Percentiles rank a stretch among this genome's conserved stretches.
Conservation (phyloP, 2,888 invertebrate genomes). For the Agonopterix arenella region DNA sequence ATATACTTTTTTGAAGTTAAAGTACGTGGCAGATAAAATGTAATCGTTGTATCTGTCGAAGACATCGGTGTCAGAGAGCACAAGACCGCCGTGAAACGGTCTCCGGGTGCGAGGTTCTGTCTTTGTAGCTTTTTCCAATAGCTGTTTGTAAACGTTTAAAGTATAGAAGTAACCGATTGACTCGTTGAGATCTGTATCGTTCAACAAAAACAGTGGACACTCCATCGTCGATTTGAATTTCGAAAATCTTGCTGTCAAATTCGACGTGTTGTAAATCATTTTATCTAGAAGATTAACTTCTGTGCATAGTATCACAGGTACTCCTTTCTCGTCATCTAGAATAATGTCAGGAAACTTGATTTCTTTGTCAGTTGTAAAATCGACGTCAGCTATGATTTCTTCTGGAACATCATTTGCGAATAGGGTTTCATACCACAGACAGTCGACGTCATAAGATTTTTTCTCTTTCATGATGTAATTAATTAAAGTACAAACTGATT, state of each 20-base stretch:
- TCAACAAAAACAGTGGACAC: conserved; percentile 33
- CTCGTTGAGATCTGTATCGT: conserved; percentile 26
- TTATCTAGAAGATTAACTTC: conserved; percentile 28
- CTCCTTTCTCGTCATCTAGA: conserved; percentile 32
- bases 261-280: conserved; percentile 25
- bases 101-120: conserved; percentile 35
- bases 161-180: conserved; percentile 42
- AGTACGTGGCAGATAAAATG: conserved; percentile 37
- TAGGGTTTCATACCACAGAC: conserved; percentile 24
- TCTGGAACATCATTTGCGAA: conserved; percentile 19
- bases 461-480: conserved; percentile 34
- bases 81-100: conserved; percentile 34
- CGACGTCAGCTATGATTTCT: conserved; percentile 23
- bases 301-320: conserved; percentile 33
- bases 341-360: conserved; percentile 41
- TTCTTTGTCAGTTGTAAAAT: conserved; percentile 29
- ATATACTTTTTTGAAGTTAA: conserved; percentile 29
- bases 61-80: conserved; percentile 25
- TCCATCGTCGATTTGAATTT: conserved; percentile 32
- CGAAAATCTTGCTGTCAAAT: conserved; percentile 24
- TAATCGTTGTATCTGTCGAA: conserved; percentile 43
- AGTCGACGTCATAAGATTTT: conserved; percentile 35
- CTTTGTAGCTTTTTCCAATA: conserved; percentile 19
- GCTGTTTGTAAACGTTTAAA: conserved; percentile 32
- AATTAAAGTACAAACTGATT: conserved; percentile 31